A percentile compares a stretch with the other conserved stretches of the same genome.
These are phyloP conservation scores for Lordiphosa mommai DNA, from an alignment of 1,140 invertebrate genomes.

Conservation along the genomic window DNA sequence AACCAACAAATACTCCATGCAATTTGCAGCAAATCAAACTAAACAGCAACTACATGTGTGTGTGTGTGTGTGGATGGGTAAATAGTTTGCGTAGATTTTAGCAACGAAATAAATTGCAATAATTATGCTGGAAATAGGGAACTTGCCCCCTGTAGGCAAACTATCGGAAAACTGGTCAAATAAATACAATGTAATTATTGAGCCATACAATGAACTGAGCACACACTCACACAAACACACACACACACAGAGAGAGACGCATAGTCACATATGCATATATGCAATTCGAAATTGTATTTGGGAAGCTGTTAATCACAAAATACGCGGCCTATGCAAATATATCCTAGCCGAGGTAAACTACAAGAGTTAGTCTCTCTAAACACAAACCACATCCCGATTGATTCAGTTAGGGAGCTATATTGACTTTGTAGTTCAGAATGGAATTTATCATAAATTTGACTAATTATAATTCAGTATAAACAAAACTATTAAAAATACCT, in stretches of 20 bases:
- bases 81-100: conserved; percentile 61
- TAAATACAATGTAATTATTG: conserved; percentile 75
- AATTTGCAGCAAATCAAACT: conserved; percentile 61
- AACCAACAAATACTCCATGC: conserved; percentile 40
- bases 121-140: conserved; percentile 52
- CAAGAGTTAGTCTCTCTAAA: conserved; percentile 11
- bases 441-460: neutral
- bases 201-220: conserved; percentile 53
- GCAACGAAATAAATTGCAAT: conserved; percentile 70
- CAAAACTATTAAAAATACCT: no score
- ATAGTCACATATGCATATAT: conserved; percentile 11
- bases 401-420: neutral
- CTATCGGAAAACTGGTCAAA: conserved; percentile 57
- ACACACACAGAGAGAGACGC: neutral
- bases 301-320: conserved; percentile 65
- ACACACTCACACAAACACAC: conserved; percentile 7
- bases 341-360: conserved; percentile 33
- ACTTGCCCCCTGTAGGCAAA: conserved; percentile 31
- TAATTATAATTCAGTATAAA: no score
- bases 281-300: conserved; percentile 60
- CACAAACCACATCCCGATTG: conserved; percentile 10
- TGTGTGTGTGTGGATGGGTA: conserved; percentile 8
- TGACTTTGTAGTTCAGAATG: neutral
- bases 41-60: conserved; percentile 31
- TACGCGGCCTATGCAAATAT: conserved; percentile 70